Evolutionary conservation across 2,888 invertebrate species (phyloP), one percentile per base, ranked within the genome.

Genomic region (Papilio demoleus): DNA sequence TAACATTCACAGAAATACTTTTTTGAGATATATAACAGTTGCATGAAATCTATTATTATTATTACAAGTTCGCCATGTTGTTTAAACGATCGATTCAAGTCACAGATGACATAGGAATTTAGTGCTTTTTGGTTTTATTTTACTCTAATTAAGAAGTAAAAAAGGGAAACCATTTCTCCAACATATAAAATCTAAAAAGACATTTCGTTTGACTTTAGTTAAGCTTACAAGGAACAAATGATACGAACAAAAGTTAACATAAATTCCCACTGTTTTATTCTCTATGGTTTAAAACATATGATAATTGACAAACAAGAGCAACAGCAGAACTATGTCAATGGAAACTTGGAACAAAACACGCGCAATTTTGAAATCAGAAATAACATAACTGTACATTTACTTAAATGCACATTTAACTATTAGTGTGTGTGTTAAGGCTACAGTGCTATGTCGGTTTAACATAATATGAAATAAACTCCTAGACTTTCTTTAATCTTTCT

Each of bases 1-100:
- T n/a, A 31, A 19, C 9, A 68, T n/a, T 11, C 24, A 64, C 50
- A 19, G 50, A 53, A 61, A 45, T 8, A 14, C 42, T 27, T 61
- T 56, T 60, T 56, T n/a, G 38, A 63, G 9, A 34, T 59, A 34
- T 60, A 53, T 69, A 68, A 60, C 31, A 60, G 61, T 22, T 69
- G 27, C 42, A 40, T 56, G 65, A 19, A 56, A 19, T 40, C 17
- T 17, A 19, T 3, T 40, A 40, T 45, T 69, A 65, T 62, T 61
- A 69, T 82, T 81, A 79, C 70, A 78, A 74, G 74, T 81, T 85
- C 87, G 92, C 91, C 92, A 92, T 92, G 86, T 92, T 92, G 92
- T 89, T 88, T 68, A 76, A 75, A 70, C 75, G 78, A 77, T 77
- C 79, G 77, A 78, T 77, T 73, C 40, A 3, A 6, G 12, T n/a